A percentile compares a stretch with the other conserved stretches of the same genome.
These are phyloP conservation scores for Pasiphila rectangulata DNA, from an alignment of 2,888 invertebrate species.

Conservation along the genomic window DNA sequence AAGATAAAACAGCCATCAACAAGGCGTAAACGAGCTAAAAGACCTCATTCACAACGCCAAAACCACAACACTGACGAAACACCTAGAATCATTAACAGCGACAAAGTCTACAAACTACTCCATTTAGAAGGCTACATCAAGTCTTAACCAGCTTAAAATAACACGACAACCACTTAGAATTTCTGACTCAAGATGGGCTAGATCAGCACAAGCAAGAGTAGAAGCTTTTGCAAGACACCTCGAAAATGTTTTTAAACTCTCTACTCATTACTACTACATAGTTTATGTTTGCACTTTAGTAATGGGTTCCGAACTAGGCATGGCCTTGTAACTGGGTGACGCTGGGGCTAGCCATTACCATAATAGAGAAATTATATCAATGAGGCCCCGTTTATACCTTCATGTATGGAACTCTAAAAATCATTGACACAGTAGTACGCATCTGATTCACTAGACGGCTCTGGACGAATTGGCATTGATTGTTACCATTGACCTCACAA, in stretches of 20 bases:
- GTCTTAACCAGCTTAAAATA: not conserved
- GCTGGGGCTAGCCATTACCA: too few relatives aligned
- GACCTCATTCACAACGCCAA: not conserved
- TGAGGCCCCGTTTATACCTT: too few relatives aligned
- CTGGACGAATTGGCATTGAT: conserved; percentile 45
- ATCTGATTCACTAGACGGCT: conserved; percentile 8
- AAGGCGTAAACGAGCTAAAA: not conserved
- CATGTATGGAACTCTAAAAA: not conserved
- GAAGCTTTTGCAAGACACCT: not conserved
- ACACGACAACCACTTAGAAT: not conserved
- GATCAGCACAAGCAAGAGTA: not conserved
- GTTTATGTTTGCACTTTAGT: too few relatives aligned
- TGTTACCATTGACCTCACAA: conserved; percentile 44
- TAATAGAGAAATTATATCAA: too few relatives aligned
- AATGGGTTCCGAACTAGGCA: too few relatives aligned
- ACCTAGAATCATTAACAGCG: not conserved
- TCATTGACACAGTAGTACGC: not conserved
- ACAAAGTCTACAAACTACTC: not conserved
- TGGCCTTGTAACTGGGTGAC: too few relatives aligned
- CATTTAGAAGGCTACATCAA: not conserved
- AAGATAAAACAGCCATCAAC: not conserved
- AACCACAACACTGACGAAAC: not conserved
- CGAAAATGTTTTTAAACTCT: not conserved
- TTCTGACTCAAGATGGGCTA: not conserved
- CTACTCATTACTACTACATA: too few relatives aligned